Evolutionary conservation across 2,888 invertebrate genomes (phyloP), one percentile per base, ranked within the genome.

Genomic region (Lysandra coridon): DNA sequence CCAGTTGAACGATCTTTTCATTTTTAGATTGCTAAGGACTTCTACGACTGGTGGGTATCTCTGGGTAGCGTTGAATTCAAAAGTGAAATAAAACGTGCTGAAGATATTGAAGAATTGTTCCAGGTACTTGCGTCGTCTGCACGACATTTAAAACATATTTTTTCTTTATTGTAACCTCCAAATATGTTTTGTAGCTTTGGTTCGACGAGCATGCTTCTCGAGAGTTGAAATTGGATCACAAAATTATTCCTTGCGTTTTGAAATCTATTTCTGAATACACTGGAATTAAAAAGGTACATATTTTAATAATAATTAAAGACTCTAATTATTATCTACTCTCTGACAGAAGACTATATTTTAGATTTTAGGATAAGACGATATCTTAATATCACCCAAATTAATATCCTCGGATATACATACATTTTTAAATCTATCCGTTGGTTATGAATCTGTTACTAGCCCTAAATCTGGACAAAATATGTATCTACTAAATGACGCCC

Each of bases 41-140:
- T 96, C 84, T 95, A 90, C 82, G 92, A 95, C 0, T 96, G 95
- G 95, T 91, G 95, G 89, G 88, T 90, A 23, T 87, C 86, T 49
- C 86, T 96, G 60, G 95, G 95, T 3, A 95, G 90, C 77, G 87
- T 91, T 0, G 92, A 95, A 80, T 93, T 91, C 82, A 92, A 93
- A 86, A 90, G 91, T 83, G 90, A 95, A 88, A 91, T 92, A 80
- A 87, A 92, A 88, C 84, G 95, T 84, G 95, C 95, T 14, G 94
- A 95, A 85, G 94, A 95, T 80, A 93, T 96, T 49, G 93, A 95
- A 86, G 93, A 94, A 79, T 90, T 96, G 84, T 96, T 96, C 84
- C 95, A 95, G 87, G 95, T 95, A 86, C 78, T 80, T 64, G 44
- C 37, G 30, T 64, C 12, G n/a, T 60, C 4, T 57, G 53, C 17